Conservation (phyloP, 2,888 invertebrate genomes). For the Limenitis camilla region DNA sequence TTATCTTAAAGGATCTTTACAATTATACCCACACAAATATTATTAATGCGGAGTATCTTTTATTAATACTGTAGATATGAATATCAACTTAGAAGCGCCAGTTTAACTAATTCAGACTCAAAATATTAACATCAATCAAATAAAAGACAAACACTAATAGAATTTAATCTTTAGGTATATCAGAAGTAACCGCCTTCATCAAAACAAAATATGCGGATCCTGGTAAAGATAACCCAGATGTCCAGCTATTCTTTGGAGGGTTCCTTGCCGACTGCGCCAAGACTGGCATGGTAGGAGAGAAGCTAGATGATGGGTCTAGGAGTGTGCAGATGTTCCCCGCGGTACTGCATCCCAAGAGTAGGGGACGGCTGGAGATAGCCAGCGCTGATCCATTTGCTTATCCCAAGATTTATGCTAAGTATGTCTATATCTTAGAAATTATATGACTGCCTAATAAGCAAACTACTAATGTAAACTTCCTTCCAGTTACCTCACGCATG, state of each 20-base stretch:
- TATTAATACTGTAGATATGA: no score
- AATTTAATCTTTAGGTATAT: conserved; percentile 72
- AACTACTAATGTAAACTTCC: not conserved
- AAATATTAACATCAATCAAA: no score
- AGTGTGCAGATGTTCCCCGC: conserved; percentile 84
- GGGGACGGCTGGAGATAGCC: conserved; percentile 83
- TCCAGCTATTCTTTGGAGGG: conserved; percentile 91
- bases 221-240: conserved; percentile 84
- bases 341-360: conserved; percentile 88
- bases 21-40: no score
- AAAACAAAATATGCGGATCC: conserved; percentile 86
- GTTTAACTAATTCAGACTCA: no score
- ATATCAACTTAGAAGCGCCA: no score
- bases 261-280: conserved; percentile 89
- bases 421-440: conserved; percentile 35
- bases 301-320: conserved; percentile 79
- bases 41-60: no score
- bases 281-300: conserved; percentile 90
- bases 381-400: conserved; percentile 85
- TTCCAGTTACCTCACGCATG: conserved; percentile 79
- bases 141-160: not conserved
- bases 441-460: not conserved
- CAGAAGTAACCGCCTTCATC: conserved; percentile 89
- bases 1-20: no score
- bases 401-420: conserved; percentile 90